Percentiles rank a stretch among this genome's conserved stretches.
Conservation (phyloP, 1,140 invertebrate genomes). For the Cyclina sinensis region DNA sequence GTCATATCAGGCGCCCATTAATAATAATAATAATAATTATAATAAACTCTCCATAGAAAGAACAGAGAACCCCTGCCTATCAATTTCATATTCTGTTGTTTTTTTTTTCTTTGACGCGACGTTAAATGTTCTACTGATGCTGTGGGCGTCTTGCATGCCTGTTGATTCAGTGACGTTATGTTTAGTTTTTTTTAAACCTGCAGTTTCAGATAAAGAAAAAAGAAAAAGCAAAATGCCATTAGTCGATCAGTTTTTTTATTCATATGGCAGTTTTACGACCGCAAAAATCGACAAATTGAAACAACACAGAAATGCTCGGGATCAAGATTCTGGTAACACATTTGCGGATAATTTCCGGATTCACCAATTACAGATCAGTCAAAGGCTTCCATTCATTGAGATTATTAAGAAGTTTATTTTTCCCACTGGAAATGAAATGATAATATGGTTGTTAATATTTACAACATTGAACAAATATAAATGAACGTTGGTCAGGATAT, state of each 20-base stretch:
- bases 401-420: constrained; percentile 3
- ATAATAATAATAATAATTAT: too few relatives aligned
- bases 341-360: constrained; percentile 5
- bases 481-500: not conserved
- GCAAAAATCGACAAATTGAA: not conserved
- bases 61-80: too few relatives aligned
- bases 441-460: not conserved
- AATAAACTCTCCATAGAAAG: too few relatives aligned
- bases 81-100: too few relatives aligned
- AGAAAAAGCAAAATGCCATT: too few relatives aligned
- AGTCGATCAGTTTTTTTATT: not conserved
- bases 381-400: not conserved
- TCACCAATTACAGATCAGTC: constrained; percentile 1
- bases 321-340: not conserved
- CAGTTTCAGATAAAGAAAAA: too few relatives aligned
- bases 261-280: not conserved
- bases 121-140: too few relatives aligned
- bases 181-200: too few relatives aligned
- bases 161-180: too few relatives aligned
- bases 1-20: too few relatives aligned
- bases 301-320: constrained; percentile 15
- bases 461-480: not conserved
- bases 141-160: too few relatives aligned
- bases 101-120: too few relatives aligned
- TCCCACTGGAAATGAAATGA: not conserved